Conservation (phyloP, 2,113 vertebrate species). For the Nerophis lumbriciformis region DNA sequence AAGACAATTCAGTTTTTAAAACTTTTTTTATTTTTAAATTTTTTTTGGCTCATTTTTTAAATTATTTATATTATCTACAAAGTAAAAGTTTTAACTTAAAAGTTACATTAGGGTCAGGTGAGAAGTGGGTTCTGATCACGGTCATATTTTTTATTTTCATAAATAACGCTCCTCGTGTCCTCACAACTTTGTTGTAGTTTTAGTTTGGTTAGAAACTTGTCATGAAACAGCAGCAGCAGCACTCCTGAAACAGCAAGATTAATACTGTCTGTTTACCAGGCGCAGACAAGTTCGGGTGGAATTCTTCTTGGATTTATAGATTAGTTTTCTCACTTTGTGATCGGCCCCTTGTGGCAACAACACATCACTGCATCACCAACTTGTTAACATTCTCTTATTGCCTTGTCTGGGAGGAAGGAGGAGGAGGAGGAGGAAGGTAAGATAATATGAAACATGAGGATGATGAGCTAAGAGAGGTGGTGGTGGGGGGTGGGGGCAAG, state of each 20-base stretch:
- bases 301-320: conserved; percentile 48
- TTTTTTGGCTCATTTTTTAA: conserved; percentile 95
- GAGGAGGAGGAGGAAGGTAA: conserved; percentile 62
- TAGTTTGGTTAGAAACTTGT: conserved; percentile 82
- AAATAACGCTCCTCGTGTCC: conserved; percentile 84
- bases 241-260: conserved; percentile 86
- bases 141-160: conserved; percentile 86
- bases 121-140: conserved; percentile 79
- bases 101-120: conserved; percentile 90
- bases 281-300: conserved; percentile 94
- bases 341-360: conserved; percentile 59
- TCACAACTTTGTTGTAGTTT: conserved; percentile 69
- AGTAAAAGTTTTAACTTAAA: conserved; percentile 99
- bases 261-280: conserved; percentile 87
- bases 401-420: conserved; percentile 77
- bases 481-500: conserved; percentile 28
- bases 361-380: conserved; percentile 88
- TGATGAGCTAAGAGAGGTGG: conserved; percentile 58
- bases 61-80: conserved; percentile 99
- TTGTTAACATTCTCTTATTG: conserved; percentile 92
- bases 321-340: conserved; percentile 53
- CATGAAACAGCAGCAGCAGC: conserved; percentile 87
- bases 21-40: conserved; percentile 99
- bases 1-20: conserved; percentile 90
- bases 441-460: conserved; percentile 57